Evolutionary conservation across 2,888 invertebrate genomes (phyloP).

Genomic region (Crocallis elinguaria): DNA sequence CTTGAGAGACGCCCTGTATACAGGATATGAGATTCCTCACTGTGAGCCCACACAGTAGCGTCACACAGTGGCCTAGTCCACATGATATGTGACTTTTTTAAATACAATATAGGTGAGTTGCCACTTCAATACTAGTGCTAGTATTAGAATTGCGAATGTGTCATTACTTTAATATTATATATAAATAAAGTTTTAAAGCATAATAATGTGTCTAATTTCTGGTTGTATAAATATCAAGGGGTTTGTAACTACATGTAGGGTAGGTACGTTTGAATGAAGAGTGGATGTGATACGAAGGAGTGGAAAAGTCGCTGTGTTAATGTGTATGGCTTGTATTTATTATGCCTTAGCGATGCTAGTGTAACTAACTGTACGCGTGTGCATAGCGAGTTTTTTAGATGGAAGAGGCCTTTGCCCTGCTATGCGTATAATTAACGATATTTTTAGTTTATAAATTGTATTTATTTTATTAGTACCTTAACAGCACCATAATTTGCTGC

Average conservation of each 20-base stretch:
- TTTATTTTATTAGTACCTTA: too few species aligned
- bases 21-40: conserved; percentile 48
- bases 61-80: conserved; percentile 47
- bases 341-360: not conserved
- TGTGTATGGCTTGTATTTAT: too few species aligned
- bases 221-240: conserved; percentile 20
- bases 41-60: conserved; percentile 27
- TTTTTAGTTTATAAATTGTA: too few species aligned
- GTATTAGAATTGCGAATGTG: conserved; percentile 54
- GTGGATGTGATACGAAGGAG: conserved; percentile 14
- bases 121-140: conserved; percentile 45
- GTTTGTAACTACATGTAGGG: conserved; percentile 58
- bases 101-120: conserved; percentile 65
- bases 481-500: too few species aligned
- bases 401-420: not conserved
- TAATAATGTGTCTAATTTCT: conserved; percentile 1
- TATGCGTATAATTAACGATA: too few species aligned
- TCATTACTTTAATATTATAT: not conserved
- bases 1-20: conserved; percentile 60
- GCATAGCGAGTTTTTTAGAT: not conserved
- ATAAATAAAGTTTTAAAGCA: not conserved
- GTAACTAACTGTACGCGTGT: not conserved
- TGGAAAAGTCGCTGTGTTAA: not conserved
- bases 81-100: conserved; percentile 53
- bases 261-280: too few species aligned